Conservation (phyloP, 1,140 invertebrate genomes). For the Drosophila ohnishii region DNA sequence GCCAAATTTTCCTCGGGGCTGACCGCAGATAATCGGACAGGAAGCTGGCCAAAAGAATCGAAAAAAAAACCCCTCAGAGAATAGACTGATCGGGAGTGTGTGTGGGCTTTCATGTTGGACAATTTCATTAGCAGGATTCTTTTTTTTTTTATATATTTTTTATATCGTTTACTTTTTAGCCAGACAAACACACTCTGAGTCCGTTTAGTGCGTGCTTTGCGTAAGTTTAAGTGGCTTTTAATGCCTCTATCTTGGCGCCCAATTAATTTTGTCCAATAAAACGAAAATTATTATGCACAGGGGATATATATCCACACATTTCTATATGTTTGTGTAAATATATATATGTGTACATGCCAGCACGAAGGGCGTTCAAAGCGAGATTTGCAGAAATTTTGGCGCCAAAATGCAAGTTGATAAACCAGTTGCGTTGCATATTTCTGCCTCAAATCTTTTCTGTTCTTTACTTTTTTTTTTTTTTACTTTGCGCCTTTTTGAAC, state of each 20-base stretch:
- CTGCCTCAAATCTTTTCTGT: conserved; percentile 57
- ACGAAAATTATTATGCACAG: conserved; percentile 76
- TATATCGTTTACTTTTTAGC: conserved; percentile 14
- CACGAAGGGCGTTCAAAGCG: conserved; percentile 72
- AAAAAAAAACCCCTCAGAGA: conserved; percentile 24
- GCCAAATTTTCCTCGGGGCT: conserved; percentile 63
- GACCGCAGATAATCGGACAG: conserved; percentile 78
- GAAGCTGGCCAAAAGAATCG: conserved; percentile 47
- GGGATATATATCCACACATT: conserved; percentile 37
- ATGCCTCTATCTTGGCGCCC: conserved; percentile 80
- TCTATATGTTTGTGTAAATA: background rate
- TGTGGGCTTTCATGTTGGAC: conserved; percentile 52
- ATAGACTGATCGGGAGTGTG: conserved; percentile 28
- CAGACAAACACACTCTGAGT: background rate
- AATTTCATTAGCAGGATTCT: conserved; percentile 66
- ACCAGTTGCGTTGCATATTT: conserved; percentile 80
- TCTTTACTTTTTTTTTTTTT: conserved; percentile 3
- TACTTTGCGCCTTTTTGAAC: conserved; percentile 65
- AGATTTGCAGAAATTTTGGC: conserved; percentile 82
- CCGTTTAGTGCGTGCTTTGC: conserved; percentile 53
- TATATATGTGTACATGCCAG: conserved; percentile 8
- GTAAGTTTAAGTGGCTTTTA: conserved; percentile 71
- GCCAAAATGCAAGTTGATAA: conserved; percentile 82
- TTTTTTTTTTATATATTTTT: conserved; percentile 19
- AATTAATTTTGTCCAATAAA: conserved; percentile 80